Conservation (phyloP, 2,888 invertebrate genomes). For the Neoitamus cyanurus region DNA sequence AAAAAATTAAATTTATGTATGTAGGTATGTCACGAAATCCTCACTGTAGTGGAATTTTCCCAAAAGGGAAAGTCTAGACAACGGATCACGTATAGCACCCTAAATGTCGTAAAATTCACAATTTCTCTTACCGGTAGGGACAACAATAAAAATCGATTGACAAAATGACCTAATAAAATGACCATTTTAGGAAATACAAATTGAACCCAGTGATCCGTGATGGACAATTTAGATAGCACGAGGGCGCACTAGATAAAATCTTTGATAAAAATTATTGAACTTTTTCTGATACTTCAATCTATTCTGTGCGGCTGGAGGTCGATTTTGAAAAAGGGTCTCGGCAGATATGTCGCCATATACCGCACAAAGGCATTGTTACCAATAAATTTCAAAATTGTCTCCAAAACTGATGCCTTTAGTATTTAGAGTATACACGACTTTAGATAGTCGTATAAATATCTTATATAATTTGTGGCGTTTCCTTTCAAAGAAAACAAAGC, state of each 20-base stretch:
- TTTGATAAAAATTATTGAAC: conserved; percentile 45
- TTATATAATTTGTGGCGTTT: conserved; percentile 11
- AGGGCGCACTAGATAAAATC: conserved; percentile 45
- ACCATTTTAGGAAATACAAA: conserved; percentile 53
- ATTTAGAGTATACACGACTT: conserved; percentile 25
- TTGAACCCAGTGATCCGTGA: conserved; percentile 52
- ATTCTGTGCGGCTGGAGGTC: not conserved
- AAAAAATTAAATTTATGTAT: not conserved
- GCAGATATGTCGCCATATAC: not conserved
- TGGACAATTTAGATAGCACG: conserved; percentile 52
- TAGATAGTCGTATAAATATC: too few species aligned
- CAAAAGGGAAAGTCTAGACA: conserved; percentile 15
- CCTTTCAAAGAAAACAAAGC: not conserved
- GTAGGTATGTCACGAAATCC: not conserved
- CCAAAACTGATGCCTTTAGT: conserved; percentile 34
- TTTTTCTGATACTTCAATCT: conserved; percentile 21
- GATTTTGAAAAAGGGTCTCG: not conserved
- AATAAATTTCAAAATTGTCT: conserved; percentile 28
- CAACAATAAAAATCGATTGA: conserved; percentile 52
- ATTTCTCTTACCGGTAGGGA: conserved; percentile 10
- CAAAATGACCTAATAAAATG: conserved; percentile 52
- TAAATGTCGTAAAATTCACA: conserved; percentile 32
- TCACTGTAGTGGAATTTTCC: not conserved
- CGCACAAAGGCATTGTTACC: not conserved
- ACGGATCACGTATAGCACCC: conserved; percentile 13